Conservation (phyloP, 1,140 invertebrate genomes). For the Drosophila melanica region DNA sequence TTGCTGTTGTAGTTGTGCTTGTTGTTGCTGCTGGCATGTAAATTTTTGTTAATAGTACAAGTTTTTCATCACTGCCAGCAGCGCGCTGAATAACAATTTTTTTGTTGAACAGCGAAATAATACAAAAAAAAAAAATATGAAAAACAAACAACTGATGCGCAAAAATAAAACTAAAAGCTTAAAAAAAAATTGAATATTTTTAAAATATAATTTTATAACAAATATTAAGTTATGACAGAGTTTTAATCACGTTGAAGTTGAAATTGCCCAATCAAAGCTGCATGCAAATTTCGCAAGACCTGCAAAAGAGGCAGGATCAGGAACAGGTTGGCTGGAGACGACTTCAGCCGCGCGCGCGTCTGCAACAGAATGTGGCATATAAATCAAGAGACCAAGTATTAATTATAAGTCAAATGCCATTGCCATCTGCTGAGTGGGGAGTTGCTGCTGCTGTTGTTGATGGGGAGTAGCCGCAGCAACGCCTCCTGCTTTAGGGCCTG, state of each 20-base stretch:
- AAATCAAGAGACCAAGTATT: conserved; percentile 66
- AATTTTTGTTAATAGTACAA: conserved; percentile 78
- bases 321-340: conserved; percentile 35
- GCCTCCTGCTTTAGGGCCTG: conserved; percentile 26
- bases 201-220: conserved; percentile 10
- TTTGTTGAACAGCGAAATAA: conserved; percentile 2
- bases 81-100: conserved; percentile 24
- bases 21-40: conserved; percentile 54
- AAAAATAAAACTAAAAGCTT: conserved; percentile 32
- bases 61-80: conserved; percentile 62
- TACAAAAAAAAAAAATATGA: conserved; percentile 7
- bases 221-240: conserved; percentile 21
- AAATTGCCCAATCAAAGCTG: conserved; percentile 23
- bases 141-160: conserved; percentile 22
- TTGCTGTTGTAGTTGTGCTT: conserved; percentile 10
- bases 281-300: conserved; percentile 37
- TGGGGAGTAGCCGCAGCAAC: conserved; percentile 8
- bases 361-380: conserved; percentile 48
- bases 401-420: conserved; percentile 73
- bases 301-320: conserved; percentile 2
- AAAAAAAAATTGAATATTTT: conserved; percentile 7
- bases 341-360: background rate
- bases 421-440: conserved; percentile 53
- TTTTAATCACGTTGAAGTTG: conserved; percentile 8
- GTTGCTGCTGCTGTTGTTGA: conserved; percentile 4